phyloP scores from a whole-genome alignment of 2,888 invertebrate species.

The Idaea aversata region DNA sequence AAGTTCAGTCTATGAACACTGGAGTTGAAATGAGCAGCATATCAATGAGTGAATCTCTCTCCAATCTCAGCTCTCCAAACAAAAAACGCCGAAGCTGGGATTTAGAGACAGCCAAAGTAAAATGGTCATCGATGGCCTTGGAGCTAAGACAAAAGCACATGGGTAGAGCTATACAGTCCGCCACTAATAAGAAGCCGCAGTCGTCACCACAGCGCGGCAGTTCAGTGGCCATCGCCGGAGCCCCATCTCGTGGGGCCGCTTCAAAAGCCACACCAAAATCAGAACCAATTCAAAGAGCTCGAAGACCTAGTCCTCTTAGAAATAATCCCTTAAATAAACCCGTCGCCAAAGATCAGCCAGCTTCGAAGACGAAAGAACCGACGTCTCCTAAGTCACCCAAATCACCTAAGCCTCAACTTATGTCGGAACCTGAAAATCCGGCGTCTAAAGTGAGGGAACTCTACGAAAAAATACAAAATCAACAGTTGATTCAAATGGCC shows the following conservation, averaged over 20 bases:
- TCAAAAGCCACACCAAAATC: slow-evolving; percentile 44
- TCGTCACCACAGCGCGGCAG: slow-evolving; percentile 35
- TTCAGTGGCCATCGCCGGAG: slow-evolving; percentile 39
- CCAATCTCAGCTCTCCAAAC: slow-evolving; percentile 50
- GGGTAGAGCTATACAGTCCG: slow-evolving; percentile 19
- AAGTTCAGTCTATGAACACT: slow-evolving; percentile 70
- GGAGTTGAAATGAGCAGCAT: slow-evolving; percentile 72
- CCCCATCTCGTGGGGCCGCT: slow-evolving; percentile 32
- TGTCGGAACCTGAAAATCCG: slow-evolving; percentile 57
- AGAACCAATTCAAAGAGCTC: slow-evolving; percentile 43
- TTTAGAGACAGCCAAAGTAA: slow-evolving; percentile 68
- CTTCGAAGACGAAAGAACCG: slow-evolving; percentile 19
- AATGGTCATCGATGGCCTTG: slow-evolving; percentile 75
- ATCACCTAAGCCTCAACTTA: slow-evolving; percentile 10
- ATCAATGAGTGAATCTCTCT: slow-evolving; percentile 74
- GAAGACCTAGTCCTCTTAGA: slow-evolving; percentile 42
- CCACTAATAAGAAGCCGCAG: slow-evolving; percentile 23
- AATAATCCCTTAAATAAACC: slow-evolving; percentile 34
- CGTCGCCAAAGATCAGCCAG: slow-evolving; percentile 32
- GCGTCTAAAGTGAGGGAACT: slow-evolving; percentile 62
- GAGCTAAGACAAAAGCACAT: slow-evolving; percentile 54
- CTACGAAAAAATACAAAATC: slow-evolving; percentile 79
- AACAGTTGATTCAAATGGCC: slow-evolving; percentile 83
- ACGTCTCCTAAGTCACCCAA: slow-evolving; percentile 13
- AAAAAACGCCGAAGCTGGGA: slow-evolving; percentile 75